These are phyloP conservation scores for Butorides virescens DNA, from an alignment of 2,113 vertebrate genomes.

Conservation along the genomic window DNA sequence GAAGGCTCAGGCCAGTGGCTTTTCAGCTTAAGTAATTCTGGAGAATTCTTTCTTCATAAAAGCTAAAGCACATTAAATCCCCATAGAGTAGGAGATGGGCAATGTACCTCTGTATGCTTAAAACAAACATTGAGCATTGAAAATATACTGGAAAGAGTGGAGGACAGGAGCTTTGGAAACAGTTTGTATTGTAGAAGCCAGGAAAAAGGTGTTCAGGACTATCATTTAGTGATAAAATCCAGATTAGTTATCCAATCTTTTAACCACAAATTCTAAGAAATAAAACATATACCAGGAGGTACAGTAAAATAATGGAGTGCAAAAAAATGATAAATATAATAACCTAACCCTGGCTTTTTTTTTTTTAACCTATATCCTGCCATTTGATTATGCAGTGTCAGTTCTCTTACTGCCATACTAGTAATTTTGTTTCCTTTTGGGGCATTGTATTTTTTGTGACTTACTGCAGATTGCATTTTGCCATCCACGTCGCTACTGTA, in stretches of 20 bases:
- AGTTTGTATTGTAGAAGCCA: background rate
- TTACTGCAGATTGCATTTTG: slow-evolving; percentile 4
- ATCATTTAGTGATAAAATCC: background rate
- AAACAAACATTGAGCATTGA: background rate
- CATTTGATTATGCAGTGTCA: background rate
- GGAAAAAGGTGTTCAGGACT: background rate
- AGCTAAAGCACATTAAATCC: background rate
- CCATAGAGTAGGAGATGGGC: background rate
- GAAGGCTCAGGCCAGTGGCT: background rate
- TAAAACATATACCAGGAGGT: background rate
- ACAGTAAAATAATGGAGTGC: background rate
- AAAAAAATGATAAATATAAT: background rate
- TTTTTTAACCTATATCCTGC: background rate
- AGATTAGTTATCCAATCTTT: background rate
- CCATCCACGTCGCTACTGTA: background rate
- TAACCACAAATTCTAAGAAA: background rate
- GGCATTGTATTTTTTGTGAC: background rate
- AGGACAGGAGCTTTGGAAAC: background rate
- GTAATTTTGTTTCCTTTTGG: slow-evolving; percentile 40
- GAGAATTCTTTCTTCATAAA: background rate
- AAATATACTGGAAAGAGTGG: background rate
- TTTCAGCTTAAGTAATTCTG: background rate
- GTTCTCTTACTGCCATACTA: background rate
- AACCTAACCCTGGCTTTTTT: accelerated
- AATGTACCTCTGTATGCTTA: background rate